Base-by-base conservation (phyloP, 1,140 invertebrate species). In the Gonatopus flavifemur region DNA sequence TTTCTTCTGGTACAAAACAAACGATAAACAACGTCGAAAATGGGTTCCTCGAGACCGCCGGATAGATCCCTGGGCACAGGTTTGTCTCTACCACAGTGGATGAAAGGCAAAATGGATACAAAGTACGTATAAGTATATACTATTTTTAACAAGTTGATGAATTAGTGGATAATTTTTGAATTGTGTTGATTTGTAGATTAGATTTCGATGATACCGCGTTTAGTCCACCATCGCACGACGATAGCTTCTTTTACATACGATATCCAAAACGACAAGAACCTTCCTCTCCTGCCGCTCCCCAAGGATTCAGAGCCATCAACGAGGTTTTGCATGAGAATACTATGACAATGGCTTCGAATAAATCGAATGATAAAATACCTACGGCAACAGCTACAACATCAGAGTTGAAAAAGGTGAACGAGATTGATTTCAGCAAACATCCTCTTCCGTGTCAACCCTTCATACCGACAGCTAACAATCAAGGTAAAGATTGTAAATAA, bases 141-240 rank as follows among this genome's bases (percentile, higher is more conserved):
- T 15, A 30, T 19, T 20, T 20, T 36, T 32, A 8, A 22, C 16
- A 8, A 12, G 2, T 12, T 18, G 28, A 37, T 19, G 21, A 22
- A 28, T 1, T 28, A 33, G 25, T 13, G 32, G 28, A 45, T 33
- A 28, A 30, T 42, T 38, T 6, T 42, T 24, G 15, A 22, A 22
- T 39, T 16, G 18, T 21, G 13, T 71, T 51, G 70, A 38, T 66
- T 70, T 72, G 6, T 73, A 89, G 87, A 70, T 85, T 85, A 43
- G 86, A 88, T 62, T 84, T 86, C 52, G 81, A 83, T 44, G 82
- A 85, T 33, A 82, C 78, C 47, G 77, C 86, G 12, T 83, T 86
- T 55, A 87, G 86, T 20, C 86, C 87, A 16, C 86, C 86, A 10
- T 82, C 83, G 10, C 81, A 85, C 33, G 86, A 89, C 64, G 86